Base-by-base conservation (phyloP, 2,113 vertebrate species). In the Actenoides lindsayi region DNA sequence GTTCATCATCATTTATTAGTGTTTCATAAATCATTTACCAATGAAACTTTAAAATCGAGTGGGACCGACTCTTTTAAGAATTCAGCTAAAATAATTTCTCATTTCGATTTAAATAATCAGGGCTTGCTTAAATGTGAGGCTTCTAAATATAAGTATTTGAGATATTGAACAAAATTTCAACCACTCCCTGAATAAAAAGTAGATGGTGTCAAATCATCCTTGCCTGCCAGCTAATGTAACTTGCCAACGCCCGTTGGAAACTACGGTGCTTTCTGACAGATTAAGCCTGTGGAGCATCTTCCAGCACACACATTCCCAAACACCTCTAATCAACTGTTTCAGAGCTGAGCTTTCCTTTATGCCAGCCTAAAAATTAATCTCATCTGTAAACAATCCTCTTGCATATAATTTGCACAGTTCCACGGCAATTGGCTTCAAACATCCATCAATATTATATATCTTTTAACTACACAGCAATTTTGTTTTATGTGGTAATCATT, bases 401-500 rank as follows among this genome's bases (percentile, higher is more conserved):
- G 6, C 71, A 18, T 53, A 7, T 31, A 19, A 70, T 78, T 95
- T 64, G 44, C 86, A 18, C 28, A 11, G 44, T n/a, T 93, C 70
- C 79, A 63, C 56, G 42, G 89, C 65, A 93, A 67, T 77, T 51
- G 56, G 63, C 74, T 93, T 93, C 95, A 88, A 46, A 42, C 90
- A 50, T 37, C 87, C 86, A 71, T 96, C 83, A 82, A 28, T 35
- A 13, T 89, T 67, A 33, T 39, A 31, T 33, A 86, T 24, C 86
- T 83, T 93, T 46, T 71, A 67, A 87, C 79, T 65, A 16, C 54
- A 42, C 77, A 18, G 48, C 74, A 94, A 65, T 94, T 93, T 51
- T 2, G 16, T 90, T 96, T 96, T 83, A 44, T 86, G 44, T 48
- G 89, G 87, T 63, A 88, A 71, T 96, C 48, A 74, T 74, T 94